These are phyloP conservation scores for Epistrophella euchroma DNA, from an alignment of 2,888 invertebrate genomes.

Conservation along the genomic window DNA sequence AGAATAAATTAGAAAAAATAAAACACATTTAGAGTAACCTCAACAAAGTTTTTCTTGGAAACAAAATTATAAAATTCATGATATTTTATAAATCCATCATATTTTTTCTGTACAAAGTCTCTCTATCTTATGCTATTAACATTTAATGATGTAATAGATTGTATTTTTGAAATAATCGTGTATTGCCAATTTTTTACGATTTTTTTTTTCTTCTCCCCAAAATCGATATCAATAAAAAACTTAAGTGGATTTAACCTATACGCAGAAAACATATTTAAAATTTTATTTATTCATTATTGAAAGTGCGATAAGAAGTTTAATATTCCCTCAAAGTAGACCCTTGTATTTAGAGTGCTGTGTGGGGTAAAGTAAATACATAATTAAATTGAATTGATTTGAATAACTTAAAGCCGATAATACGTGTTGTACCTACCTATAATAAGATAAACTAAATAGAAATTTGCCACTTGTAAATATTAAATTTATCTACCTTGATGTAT, in stretches of 20 bases:
- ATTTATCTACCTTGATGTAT: background rate
- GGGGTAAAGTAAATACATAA: slow-evolving; percentile 7
- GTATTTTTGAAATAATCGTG: background rate
- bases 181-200: background rate
- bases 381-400: slow-evolving; percentile 26
- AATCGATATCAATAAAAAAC: background rate
- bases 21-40: no score
- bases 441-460: background rate
- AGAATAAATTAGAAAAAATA: no score
- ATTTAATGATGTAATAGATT: background rate
- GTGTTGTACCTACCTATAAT: background rate
- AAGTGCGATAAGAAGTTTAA: slow-evolving; percentile 10
- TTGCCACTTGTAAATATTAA: slow-evolving; percentile 2
- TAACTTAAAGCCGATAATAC: background rate
- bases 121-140: no score
- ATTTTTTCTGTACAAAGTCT: no score
- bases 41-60: no score
- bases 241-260: background rate
- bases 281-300: background rate
- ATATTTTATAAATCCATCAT: no score
- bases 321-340: slow-evolving; percentile 20
- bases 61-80: no score
- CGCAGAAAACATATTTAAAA: background rate
- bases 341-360: slow-evolving; percentile 4
- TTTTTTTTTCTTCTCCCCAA: background rate